A percentile compares a stretch with the other conserved stretches of the same genome.
Evolutionary conservation across 2,888 invertebrate species (phyloP).

Genomic region (Stictocephala bisonia): DNA sequence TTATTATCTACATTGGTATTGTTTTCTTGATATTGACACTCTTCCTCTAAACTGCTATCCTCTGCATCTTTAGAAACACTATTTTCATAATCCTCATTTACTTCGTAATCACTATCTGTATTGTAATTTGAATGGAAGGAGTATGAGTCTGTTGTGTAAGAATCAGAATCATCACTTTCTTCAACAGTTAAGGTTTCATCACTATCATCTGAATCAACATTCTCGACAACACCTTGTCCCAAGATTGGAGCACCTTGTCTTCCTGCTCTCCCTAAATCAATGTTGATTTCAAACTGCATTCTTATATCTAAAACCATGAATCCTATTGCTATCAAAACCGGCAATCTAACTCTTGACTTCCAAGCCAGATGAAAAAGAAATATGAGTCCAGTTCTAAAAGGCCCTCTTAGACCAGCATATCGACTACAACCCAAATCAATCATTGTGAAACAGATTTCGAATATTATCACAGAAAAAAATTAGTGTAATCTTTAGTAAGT

Average conservation of each 20-base stretch:
- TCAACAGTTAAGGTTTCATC: constrained; percentile 9
- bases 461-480: too few relatives aligned
- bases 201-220: background rate
- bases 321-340: constrained; percentile 73
- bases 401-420: constrained; percentile 12
- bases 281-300: constrained; percentile 75
- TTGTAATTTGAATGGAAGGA: background rate
- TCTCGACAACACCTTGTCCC: background rate
- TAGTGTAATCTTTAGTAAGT: too few relatives aligned
- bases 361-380: constrained; percentile 79
- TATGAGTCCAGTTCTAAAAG: constrained; percentile 65
- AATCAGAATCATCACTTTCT: constrained; percentile 11
- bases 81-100: too few relatives aligned
- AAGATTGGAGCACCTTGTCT: constrained; percentile 1
- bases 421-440: background rate
- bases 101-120: constrained; percentile 2
- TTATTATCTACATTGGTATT: too few relatives aligned
- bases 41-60: too few relatives aligned
- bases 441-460: too few relatives aligned
- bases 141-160: background rate
- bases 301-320: constrained; percentile 76
- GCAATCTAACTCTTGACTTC: constrained; percentile 75
- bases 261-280: constrained; percentile 63
- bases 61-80: too few relatives aligned
- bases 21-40: too few relatives aligned